Evolutionary conservation across 2,888 invertebrate species (phyloP).

Genomic region (Fabriciana adippe): DNA sequence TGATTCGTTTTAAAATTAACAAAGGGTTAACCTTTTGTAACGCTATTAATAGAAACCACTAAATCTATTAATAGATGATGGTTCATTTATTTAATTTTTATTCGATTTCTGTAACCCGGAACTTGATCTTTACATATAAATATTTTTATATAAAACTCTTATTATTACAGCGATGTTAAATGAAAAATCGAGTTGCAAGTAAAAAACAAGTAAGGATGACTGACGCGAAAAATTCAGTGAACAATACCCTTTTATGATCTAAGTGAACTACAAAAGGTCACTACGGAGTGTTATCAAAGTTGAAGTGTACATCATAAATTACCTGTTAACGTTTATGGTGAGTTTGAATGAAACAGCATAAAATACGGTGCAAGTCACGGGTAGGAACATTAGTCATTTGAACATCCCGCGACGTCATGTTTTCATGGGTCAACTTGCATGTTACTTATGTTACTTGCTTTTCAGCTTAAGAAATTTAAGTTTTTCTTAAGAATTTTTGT

Average conservation of each 20-base stretch:
- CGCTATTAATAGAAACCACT: constrained; percentile 24
- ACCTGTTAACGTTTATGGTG: constrained; percentile 51
- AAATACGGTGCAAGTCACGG: constrained; percentile 65
- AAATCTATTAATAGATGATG: constrained; percentile 21
- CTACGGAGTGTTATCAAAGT: constrained; percentile 47
- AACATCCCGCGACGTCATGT: constrained; percentile 60
- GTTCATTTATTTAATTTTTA: constrained; percentile 3
- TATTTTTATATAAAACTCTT: not conserved
- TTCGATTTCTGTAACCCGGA: not conserved
- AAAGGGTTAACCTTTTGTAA: constrained; percentile 22
- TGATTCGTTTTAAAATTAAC: constrained; percentile 54
- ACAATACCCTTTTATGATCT: constrained; percentile 35
- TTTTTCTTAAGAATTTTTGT: not conserved
- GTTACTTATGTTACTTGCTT: constrained; percentile 6
- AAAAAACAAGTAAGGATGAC: constrained; percentile 27
- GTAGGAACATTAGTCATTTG: constrained; percentile 63
- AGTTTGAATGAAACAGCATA: constrained; percentile 61
- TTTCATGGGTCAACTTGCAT: constrained; percentile 39
- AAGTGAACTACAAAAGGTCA: constrained; percentile 47
- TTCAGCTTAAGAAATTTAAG: not conserved
- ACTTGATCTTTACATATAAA: not conserved
- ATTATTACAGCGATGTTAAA: not conserved
- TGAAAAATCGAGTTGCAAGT: not conserved
- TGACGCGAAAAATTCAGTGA: constrained; percentile 24
- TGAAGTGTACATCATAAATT: constrained; percentile 52